Evolutionary conservation across 2,113 vertebrate genomes (phyloP).

Genomic region (Clarias magur): DNA sequence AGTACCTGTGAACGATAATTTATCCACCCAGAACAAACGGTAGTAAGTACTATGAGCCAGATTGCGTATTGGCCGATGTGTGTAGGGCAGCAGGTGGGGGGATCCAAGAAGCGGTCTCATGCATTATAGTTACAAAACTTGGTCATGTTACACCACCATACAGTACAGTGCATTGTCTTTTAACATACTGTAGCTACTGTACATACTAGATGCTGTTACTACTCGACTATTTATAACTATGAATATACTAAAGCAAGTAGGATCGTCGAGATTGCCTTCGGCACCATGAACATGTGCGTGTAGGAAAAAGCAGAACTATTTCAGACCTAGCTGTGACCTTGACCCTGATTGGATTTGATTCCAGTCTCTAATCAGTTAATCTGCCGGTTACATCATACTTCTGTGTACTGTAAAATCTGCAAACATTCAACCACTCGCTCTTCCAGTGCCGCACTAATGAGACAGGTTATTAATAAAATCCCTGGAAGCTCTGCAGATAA

Average conservation of each 20-base stretch:
- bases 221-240: not conserved
- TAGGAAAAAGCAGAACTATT: not conserved
- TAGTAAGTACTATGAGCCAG: not conserved
- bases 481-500: not conserved
- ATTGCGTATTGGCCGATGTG: not conserved
- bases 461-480: not conserved
- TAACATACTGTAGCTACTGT: not conserved
- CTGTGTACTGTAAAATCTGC: not conserved
- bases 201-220: not conserved
- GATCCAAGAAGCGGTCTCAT: not conserved
- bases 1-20: not conserved
- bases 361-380: not conserved
- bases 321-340: not conserved
- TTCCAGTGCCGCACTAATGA: not conserved
- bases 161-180: not conserved
- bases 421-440: not conserved
- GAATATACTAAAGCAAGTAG: not conserved
- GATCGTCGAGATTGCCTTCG: not conserved
- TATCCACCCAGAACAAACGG: not conserved
- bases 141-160: too few species aligned
- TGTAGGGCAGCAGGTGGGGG: not conserved
- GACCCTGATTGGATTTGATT: not conserved
- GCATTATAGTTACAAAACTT: not conserved
- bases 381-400: not conserved
- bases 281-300: not conserved